Base-by-base conservation (phyloP, 2,888 invertebrate genomes). In the Chymomyza caudatula region DNA sequence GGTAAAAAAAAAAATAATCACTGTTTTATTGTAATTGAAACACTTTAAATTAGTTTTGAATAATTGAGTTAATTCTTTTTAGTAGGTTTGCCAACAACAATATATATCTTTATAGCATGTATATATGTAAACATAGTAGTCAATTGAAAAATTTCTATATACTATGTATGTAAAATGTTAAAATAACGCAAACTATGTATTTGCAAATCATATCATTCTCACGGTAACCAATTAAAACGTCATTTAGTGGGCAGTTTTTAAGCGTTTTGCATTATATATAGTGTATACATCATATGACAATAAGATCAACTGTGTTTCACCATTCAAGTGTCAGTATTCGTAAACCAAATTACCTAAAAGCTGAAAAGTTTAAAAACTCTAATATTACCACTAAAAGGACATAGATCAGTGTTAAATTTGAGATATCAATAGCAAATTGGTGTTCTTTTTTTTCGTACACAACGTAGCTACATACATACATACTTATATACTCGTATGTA, bases 261-360 rank as follows among this genome's bases (percentile, higher is more conserved):
- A 37, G 53, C 29, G 11, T 37, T 49, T 63, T 67, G 74, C 64
- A 64, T 72, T 69, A 62, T 47, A 47, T 47, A 47, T 47, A 69
- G 69, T 62, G 61, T 73, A 72, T 69, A 77, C 77, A 87, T 86
- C 84, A 81, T 86, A 87, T 88, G 88, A 88, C 88, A 88, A 88
- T 88, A 88, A 88, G 77, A 78, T 79, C 76, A 86, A 86, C 85
- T 82, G 87, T 87, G 87, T 88, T 88, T 88, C 86, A 87, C 73
- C 75, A 83, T 80, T 83, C 85, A 83, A 85, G 82, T 78, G 79
- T 82, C 85, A 85, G 82, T 85, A 82, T 82, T 82, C 80, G 83
- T 73, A 75, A 85, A 81, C 85, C 80, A 77, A 82, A 85, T 82
- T 79, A 85, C 83, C 83, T 85, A 85, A 71, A 60, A 71, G 53